phyloP scores from a whole-genome alignment of 2,888 invertebrate genomes.

The Clistopyga incitator region DNA sequence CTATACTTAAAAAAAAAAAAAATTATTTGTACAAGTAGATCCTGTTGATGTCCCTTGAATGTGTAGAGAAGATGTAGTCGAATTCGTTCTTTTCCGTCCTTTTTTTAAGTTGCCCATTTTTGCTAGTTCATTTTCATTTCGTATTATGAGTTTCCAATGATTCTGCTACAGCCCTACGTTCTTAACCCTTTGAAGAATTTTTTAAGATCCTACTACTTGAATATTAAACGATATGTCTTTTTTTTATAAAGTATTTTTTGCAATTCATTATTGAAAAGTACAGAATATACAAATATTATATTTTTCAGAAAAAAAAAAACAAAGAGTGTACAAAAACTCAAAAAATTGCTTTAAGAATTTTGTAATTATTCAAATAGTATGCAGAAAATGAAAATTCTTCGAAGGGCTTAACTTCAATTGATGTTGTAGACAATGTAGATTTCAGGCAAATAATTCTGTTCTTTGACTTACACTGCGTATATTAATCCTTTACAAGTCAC shows the following conservation, averaged over 20 bases:
- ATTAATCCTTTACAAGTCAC: conserved; percentile 15
- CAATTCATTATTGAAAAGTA: too few species aligned
- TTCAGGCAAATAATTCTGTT: conserved; percentile 27
- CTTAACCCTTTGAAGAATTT: conserved; percentile 40
- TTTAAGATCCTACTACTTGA: background rate
- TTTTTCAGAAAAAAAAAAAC: too few species aligned
- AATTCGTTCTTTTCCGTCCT: conserved; percentile 54
- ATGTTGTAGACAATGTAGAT: conserved; percentile 10
- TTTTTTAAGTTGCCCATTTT: conserved; percentile 78
- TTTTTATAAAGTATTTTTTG: too few species aligned
- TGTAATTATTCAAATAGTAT: background rate
- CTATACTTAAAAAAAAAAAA: conserved; percentile 64
- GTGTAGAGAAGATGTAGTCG: conserved; percentile 10
- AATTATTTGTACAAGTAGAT: conserved; percentile 14
- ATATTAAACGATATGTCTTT: background rate
- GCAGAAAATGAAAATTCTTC: background rate
- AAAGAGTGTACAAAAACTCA: background rate
- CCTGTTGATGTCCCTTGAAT: conserved; percentile 13
- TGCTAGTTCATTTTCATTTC: conserved; percentile 78
- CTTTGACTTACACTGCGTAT: conserved; percentile 20
- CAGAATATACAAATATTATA: too few species aligned
- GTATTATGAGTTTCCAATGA: conserved; percentile 74
- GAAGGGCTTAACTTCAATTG: background rate
- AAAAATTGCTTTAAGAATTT: background rate
- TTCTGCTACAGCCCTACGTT: conserved; percentile 75